A percentile compares a stretch with the other conserved stretches of the same genome.
phyloP scores from a whole-genome alignment of 1,140 invertebrate genomes.

The Heliconius eleuchia region DNA sequence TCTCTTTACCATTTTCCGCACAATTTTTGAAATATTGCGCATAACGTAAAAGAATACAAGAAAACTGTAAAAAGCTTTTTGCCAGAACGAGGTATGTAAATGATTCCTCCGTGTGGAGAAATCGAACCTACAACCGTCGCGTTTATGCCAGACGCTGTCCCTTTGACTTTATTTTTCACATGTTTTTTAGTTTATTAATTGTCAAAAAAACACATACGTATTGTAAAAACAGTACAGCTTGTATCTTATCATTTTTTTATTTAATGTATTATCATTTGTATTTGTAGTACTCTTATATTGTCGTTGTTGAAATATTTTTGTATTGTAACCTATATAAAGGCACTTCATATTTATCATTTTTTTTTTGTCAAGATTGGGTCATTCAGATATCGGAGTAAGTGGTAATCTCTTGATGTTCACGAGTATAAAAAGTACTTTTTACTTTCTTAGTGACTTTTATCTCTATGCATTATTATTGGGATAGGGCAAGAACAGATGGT shows the following conservation, averaged over 20 bases:
- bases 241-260: not conserved
- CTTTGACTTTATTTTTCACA: not conserved
- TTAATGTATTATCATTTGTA: not conserved
- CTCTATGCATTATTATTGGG: too few relatives aligned
- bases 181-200: not conserved
- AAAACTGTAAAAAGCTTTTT: too few relatives aligned
- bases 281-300: not conserved
- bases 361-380: conserved; percentile 6
- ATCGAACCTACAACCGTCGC: too few relatives aligned
- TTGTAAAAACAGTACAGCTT: not conserved
- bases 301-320: not conserved
- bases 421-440: too few relatives aligned
- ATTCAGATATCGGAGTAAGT: not conserved
- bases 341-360: not conserved
- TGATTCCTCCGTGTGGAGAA: too few relatives aligned
- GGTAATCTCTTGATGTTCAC: not conserved
- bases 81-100: too few relatives aligned
- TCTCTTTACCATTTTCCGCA: too few relatives aligned
- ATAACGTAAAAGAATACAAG: too few relatives aligned
- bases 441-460: too few relatives aligned
- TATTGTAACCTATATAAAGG: not conserved
- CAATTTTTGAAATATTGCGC: too few relatives aligned
- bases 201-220: not conserved
- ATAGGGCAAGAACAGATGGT: too few relatives aligned
- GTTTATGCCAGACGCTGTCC: too few relatives aligned